phyloP scores from a whole-genome alignment of 2,888 invertebrate species.

The Patella caerulea region DNA sequence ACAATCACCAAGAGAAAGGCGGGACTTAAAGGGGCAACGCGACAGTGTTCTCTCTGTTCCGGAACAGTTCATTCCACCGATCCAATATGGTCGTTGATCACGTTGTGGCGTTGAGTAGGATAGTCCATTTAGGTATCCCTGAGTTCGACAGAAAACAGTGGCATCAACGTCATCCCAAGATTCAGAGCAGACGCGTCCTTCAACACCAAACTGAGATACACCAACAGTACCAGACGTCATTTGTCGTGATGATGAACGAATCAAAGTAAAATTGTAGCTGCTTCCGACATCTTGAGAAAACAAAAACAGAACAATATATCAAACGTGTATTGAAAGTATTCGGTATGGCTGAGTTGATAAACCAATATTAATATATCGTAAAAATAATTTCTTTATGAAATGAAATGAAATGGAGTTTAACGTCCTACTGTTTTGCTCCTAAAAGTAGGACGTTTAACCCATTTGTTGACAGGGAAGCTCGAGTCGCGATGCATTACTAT shows the following conservation, averaged over 20 bases:
- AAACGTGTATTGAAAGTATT: no score
- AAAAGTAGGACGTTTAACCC: no score
- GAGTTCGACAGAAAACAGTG: constrained; percentile 49
- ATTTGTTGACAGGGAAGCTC: no score
- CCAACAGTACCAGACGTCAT: constrained; percentile 30
- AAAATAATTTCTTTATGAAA: no score
- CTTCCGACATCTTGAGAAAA: neutral
- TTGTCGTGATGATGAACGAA: neutral
- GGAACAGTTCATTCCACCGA: neutral
- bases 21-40: neutral
- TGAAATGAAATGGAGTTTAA: no score
- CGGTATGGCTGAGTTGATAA: no score
- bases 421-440: no score
- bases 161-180: constrained; percentile 58
- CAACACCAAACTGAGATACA: constrained; percentile 59
- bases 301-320: neutral
- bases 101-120: constrained; percentile 34
- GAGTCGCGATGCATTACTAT: no score
- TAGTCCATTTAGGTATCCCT: constrained; percentile 47
- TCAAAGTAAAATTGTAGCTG: neutral
- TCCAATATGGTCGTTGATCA: neutral
- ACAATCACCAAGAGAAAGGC: neutral
- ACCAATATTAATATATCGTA: no score
- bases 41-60: neutral
- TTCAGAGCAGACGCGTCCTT: constrained; percentile 71